Evolutionary conservation across 2,888 invertebrate genomes (phyloP).

Genomic region (Parapristionchus giblindavisi): DNA sequence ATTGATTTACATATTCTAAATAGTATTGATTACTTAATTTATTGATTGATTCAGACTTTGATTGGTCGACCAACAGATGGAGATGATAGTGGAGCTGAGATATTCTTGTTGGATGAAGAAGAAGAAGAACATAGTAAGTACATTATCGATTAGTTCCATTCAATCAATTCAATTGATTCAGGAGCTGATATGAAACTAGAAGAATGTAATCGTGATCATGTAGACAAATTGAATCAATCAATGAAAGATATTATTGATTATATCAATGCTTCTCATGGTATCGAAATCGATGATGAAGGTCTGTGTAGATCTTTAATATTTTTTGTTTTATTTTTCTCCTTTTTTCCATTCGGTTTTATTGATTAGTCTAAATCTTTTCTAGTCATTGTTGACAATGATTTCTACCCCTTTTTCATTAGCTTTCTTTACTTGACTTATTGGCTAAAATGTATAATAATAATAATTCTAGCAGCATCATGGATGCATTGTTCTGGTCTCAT

Average conservation of each 20-base stretch:
- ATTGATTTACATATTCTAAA: neutral
- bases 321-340: neutral
- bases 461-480: slow-evolving; percentile 20
- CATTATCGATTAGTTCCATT: neutral
- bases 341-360: neutral
- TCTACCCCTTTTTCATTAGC: too few relatives aligned
- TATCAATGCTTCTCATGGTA: slow-evolving; percentile 15
- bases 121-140: slow-evolving; percentile 5
- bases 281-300: slow-evolving; percentile 29
- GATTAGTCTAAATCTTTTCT: too few relatives aligned
- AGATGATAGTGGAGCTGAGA: slow-evolving; percentile 36
- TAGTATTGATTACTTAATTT: neutral
- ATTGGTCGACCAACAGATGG: slow-evolving; percentile 20
- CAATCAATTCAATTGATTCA: neutral
- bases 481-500: slow-evolving; percentile 28
- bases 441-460: neutral
- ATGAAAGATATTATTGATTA: slow-evolving; percentile 29
- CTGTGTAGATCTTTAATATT: neutral
- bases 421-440: neutral
- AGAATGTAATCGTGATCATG: slow-evolving; percentile 16
- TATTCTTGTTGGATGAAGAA: slow-evolving; percentile 30
- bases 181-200: slow-evolving; percentile 17
- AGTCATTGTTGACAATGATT: too few relatives aligned
- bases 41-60: neutral
- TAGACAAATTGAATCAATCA: slow-evolving; percentile 20